These are phyloP conservation scores for Copsychus sechellarum DNA, from an alignment of 2,113 vertebrate species.

Conservation along the genomic window DNA sequence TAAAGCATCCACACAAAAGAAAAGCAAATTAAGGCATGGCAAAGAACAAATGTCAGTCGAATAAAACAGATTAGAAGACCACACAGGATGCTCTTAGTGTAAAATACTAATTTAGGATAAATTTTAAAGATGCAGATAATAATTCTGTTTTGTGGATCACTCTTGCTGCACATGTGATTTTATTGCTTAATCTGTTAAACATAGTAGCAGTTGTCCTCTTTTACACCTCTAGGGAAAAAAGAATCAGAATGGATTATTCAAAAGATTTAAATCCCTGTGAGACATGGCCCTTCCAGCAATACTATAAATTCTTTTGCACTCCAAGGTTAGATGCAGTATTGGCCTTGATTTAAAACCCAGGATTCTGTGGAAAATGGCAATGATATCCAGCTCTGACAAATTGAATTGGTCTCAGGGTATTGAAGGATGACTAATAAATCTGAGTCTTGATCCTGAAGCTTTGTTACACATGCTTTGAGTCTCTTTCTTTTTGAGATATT, in stretches of 20 bases:
- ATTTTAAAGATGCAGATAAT: background rate
- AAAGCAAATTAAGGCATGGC: background rate
- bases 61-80: background rate
- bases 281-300: slow-evolving; percentile 44
- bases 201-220: slow-evolving; percentile 42
- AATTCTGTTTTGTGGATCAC: background rate
- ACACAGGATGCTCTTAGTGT: background rate
- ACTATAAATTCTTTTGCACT: slow-evolving; percentile 68
- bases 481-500: slow-evolving; percentile 45
- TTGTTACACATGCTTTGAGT: slow-evolving; percentile 14
- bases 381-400: slow-evolving; percentile 71
- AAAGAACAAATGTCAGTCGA: background rate
- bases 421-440: slow-evolving; percentile 73
- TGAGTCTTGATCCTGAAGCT: slow-evolving; percentile 56
- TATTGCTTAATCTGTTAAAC: slow-evolving; percentile 24
- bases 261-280: slow-evolving; percentile 70
- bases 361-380: slow-evolving; percentile 69
- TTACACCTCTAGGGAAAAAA: background rate
- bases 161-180: background rate
- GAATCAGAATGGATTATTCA: slow-evolving; percentile 65
- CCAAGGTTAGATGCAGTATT: slow-evolving; percentile 62
- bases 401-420: slow-evolving; percentile 71
- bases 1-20: background rate
- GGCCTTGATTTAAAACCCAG: slow-evolving; percentile 72
- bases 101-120: background rate